Evolutionary conservation across 2,888 invertebrate species (phyloP).

Genomic region (Hydrotaea cyrtoneurina): DNA sequence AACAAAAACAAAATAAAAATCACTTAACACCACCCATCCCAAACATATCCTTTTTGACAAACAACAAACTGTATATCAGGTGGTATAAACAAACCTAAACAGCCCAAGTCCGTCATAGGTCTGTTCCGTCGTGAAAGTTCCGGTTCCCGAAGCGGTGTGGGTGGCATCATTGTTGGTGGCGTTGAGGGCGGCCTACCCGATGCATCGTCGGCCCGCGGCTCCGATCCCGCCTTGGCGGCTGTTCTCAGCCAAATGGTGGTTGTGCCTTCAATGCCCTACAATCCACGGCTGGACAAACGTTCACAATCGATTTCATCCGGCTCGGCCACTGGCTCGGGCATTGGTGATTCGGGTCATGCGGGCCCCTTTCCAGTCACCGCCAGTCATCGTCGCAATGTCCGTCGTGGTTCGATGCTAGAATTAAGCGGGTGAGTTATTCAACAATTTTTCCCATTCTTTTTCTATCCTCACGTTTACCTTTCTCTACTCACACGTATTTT

Average conservation of each 20-base stretch:
- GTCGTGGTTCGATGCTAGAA: constrained; percentile 92
- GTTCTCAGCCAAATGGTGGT: constrained; percentile 78
- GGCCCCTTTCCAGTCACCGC: constrained; percentile 86
- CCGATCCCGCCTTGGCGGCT: constrained; percentile 81
- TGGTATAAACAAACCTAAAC: constrained; percentile 92
- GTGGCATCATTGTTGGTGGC: constrained; percentile 78
- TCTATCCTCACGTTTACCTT: too few relatives aligned
- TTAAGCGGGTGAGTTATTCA: constrained; percentile 86
- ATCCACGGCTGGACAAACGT: constrained; percentile 76
- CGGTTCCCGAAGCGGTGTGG: constrained; percentile 83
- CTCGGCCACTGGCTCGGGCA: constrained; percentile 68
- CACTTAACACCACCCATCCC: neutral
- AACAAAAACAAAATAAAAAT: too few relatives aligned
- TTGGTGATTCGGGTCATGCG: constrained; percentile 81
- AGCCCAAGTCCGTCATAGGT: constrained; percentile 93
- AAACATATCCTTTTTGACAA: constrained; percentile 1
- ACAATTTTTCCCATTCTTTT: constrained; percentile 31
- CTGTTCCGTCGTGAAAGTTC: constrained; percentile 92
- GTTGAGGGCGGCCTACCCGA: constrained; percentile 76
- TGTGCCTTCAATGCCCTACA: constrained; percentile 78
- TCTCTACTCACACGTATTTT: neutral
- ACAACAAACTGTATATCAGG: constrained; percentile 81
- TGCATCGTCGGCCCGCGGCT: constrained; percentile 82
- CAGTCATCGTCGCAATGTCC: constrained; percentile 85
- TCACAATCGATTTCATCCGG: constrained; percentile 75